Conservation (phyloP, 2,797 vertebrate genomes). For the Pteropus rufus region DNA sequence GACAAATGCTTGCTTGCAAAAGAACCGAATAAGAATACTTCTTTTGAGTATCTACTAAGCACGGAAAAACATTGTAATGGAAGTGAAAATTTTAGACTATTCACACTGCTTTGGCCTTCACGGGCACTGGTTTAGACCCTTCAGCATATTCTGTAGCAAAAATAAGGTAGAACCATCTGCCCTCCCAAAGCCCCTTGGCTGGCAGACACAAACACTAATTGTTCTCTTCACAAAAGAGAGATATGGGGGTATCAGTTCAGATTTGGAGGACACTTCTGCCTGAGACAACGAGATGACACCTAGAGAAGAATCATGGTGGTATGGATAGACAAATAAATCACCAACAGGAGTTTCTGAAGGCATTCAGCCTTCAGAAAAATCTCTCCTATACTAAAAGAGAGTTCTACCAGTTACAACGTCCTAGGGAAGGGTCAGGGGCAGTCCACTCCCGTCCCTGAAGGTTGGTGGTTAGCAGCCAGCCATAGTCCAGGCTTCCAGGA, state of each 20-base stretch:
- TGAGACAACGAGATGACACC: not conserved
- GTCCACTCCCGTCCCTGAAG: not conserved
- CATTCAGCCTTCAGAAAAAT: not conserved
- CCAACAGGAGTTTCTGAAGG: not conserved
- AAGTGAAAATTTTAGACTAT: not conserved
- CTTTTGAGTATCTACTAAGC: not conserved
- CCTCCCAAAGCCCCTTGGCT: not conserved
- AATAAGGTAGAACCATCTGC: not conserved
- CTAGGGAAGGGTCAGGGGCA: not conserved
- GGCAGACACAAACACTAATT: not conserved
- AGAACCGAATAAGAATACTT: not conserved
- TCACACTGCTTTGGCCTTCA: not conserved
- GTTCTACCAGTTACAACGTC: not conserved
- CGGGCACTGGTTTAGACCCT: not conserved
- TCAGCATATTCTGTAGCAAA: not conserved
- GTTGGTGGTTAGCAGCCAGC: not conserved
- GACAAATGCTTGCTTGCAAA: not conserved
- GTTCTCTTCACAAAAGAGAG: not conserved
- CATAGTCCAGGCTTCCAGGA: slow-evolving; percentile 29
- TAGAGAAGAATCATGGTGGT: not conserved
- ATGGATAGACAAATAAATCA: not conserved
- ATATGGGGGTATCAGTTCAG: not conserved
- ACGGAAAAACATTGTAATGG: not conserved
- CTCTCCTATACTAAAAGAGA: not conserved
- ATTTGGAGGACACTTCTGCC: not conserved